A percentile compares a stretch with the other conserved stretches of the same genome.
These are phyloP conservation scores for Acanthornis magna DNA, from an alignment of 2,797 vertebrate species.

Conservation along the genomic window DNA sequence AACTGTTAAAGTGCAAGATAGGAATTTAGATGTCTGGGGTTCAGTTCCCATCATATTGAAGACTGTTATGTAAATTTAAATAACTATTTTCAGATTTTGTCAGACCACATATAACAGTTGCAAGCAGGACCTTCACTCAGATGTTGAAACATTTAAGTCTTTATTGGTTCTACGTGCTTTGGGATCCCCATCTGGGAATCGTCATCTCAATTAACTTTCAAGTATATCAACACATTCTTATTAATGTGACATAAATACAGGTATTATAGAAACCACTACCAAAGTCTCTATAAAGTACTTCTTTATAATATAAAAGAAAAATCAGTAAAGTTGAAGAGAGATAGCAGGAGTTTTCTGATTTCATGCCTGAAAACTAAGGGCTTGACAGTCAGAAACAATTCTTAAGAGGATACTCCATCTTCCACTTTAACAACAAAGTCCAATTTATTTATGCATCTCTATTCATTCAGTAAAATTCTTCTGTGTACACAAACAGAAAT, in stretches of 20 bases:
- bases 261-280: neutral
- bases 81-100: neutral
- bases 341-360: neutral
- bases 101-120: neutral
- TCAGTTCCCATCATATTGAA: neutral
- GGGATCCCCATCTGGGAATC: neutral
- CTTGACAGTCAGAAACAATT: neutral
- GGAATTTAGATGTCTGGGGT: neutral
- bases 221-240: neutral
- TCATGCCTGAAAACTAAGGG: neutral
- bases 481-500: neutral
- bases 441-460: neutral
- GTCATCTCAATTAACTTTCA: neutral
- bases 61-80: neutral
- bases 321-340: constrained; percentile 17
- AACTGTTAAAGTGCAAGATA: neutral
- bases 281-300: constrained; percentile 34
- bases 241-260: neutral
- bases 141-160: neutral
- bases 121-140: neutral
- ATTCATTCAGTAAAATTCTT: neutral
- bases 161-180: neutral
- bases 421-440: neutral
- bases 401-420: neutral
- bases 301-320: constrained; percentile 27